Evolutionary conservation across 2,797 vertebrate genomes (phyloP), one percentile per base, ranked within the genome.

Genomic region (Microchirus variegatus): DNA sequence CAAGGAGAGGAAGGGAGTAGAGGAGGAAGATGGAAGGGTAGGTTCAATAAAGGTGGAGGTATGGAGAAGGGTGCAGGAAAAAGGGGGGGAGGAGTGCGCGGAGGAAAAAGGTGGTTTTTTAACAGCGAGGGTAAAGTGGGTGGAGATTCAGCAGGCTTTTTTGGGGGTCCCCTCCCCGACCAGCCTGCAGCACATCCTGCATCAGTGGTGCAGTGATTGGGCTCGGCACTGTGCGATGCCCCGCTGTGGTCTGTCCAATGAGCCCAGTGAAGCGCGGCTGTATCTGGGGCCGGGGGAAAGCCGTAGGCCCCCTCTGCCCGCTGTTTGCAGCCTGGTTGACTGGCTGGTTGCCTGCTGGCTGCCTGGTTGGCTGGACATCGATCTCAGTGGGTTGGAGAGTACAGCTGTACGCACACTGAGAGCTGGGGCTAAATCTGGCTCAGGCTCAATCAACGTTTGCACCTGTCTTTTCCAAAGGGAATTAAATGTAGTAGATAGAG

Each of bases 381-480:
- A 96, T 96, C 89, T 89, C 91, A 94, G 91, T 84, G 86, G 93
- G 89, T 90, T 90, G 92, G 94, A 93, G 93, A 94, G 94, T 95
- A 90, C 92, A 89, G 94, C 91, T 93, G 93, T 92, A 94, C 90
- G 92, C 95, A 94, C 94, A 90, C 90, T 91, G 92, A 93, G 91
- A 94, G 86, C 81, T 48, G 83, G 81, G 83, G 87, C 88, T 91
- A 90, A 88, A 92, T 89, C 89, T 86, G 85, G 87, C 89, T 84
- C 82, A 78, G 86, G 84, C 88, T 91, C 89, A 90, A 91, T 90
- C 88, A 91, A 86, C 84, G 85, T 82, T 89, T 88, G 89, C 87
- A 90, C 90, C 90, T 91, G 90, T 90, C 90, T 90, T 87, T 88
- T 90, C 88, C 87, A 87, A 90, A 88, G 87, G 89, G 89, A 90